Evolutionary conservation across 2,888 invertebrate species (phyloP), one percentile per base, ranked within the genome.

Genomic region (Mesopsocus fuscifrons): DNA sequence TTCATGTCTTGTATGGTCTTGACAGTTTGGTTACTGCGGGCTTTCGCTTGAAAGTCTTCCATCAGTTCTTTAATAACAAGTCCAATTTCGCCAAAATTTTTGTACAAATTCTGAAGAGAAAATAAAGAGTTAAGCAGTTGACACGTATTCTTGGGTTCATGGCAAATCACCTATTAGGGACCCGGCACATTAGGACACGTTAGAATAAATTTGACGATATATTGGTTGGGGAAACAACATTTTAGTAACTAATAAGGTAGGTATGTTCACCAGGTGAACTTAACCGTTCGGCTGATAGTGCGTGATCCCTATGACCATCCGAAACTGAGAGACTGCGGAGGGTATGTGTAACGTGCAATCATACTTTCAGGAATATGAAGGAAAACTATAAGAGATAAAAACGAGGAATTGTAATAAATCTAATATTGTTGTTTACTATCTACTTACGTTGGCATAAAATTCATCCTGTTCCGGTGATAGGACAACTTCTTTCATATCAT

Each of bases 1-100:
- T 99, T 99, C 97, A 99, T 97, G 59, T 99, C 98, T 0, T 84
- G 74, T 54, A 99, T 97, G 53, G 91, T 92, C 66, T 99, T 97
- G 2, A 99, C 84, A 66, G 94, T 92, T 59, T 92, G 83, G 54
- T 95, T 91, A 54, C 84, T 87, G 59, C 95, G 85, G 2, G 92
- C 88, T 61, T 92, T 91, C 53, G 74, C 77, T 62, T 95, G 94
- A 63, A 95, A 98, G 55, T 95, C 91, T 46, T 97, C 95, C 85
- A 99, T 97, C 44, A 98, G 65, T 17, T 80, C 75, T 62, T 97
- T 95, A 51, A 98, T 95, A 34, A 88, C 94, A 54, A 87, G 83
- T 0, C 95, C 97, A 55, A 99, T 95, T 67, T 98, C 97, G 32
- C 98, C 98, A 65, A 94, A 99, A 64, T 98, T 98, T 11, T 83